Evolutionary conservation across 2,888 invertebrate species (phyloP), one percentile per base, ranked within the genome.

Genomic region (Brachypterus glaber): DNA sequence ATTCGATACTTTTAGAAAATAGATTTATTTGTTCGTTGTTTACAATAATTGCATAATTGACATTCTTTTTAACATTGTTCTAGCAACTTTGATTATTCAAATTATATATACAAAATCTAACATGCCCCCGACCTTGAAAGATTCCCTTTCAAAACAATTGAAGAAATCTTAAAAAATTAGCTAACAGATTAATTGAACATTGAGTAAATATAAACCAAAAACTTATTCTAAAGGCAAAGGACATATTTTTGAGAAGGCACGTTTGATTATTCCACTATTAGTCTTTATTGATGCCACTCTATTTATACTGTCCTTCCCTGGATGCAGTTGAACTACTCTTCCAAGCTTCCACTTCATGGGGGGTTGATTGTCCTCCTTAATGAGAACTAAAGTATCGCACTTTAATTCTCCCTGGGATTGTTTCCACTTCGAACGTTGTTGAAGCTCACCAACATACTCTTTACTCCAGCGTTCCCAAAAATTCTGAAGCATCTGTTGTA

Each of bases 181-280:
- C n/a, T n/a, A n/a, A n/a, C n/a, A n/a, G n/a, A n/a, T n/a, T n/a
- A n/a, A n/a, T n/a, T n/a, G n/a, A n/a, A n/a, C n/a, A n/a, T n/a
- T n/a, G n/a, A n/a, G n/a, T n/a, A n/a, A n/a, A n/a, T n/a, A n/a
- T n/a, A n/a, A n/a, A n/a, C n/a, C n/a, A n/a, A n/a, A n/a, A n/a
- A n/a, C n/a, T n/a, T n/a, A n/a, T n/a, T n/a, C n/a, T n/a, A n/a
- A n/a, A n/a, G 47, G 47, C 11, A 43, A 14, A 16, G 43, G 33
- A 35, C 47, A 47, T 29, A 45, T 39, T 21, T 40, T 46, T 21
- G 40, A 39, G 36, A 47, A 38, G 24, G 32, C 31, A 5, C 47
- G 27, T 17, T 42, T 43, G 14, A 35, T 29, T 25, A 36, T 35
- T 35, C 45, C 47, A 13, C 21, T 33, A 11, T 21, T 21, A 21